Percentiles rank a stretch among this genome's conserved stretches.
phyloP scores from a whole-genome alignment of 2,113 vertebrate genomes.

The Xenopus laevis region DNA sequence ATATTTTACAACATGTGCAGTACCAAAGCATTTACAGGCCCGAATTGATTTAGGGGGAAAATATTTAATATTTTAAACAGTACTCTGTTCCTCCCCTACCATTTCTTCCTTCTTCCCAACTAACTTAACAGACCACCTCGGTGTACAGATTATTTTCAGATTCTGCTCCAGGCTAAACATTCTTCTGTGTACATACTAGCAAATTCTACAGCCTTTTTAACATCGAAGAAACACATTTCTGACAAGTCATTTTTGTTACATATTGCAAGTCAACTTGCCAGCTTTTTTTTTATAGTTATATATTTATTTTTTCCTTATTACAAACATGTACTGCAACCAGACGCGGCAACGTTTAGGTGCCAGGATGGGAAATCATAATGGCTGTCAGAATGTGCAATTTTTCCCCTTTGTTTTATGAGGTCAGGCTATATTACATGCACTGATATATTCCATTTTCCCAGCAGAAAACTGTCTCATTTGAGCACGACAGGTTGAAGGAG shows the following conservation, averaged over 20 bases:
- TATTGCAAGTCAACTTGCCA: conserved; percentile 59
- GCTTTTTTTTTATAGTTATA: conserved; percentile 53
- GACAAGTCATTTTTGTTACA: conserved; percentile 72
- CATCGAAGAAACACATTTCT: conserved; percentile 71
- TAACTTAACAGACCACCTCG: conserved; percentile 50
- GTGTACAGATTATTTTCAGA: conserved; percentile 47
- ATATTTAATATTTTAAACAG: neutral
- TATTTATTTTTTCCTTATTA: conserved; percentile 64
- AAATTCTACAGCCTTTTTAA: conserved; percentile 74
- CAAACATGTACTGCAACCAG: conserved; percentile 64
- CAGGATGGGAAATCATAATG: conserved; percentile 81
- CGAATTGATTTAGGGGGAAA: conserved; percentile 4
- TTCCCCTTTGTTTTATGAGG: conserved; percentile 83
- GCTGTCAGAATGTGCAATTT: conserved; percentile 81
- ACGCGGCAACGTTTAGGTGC: conserved; percentile 61
- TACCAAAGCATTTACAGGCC: conserved; percentile 16
- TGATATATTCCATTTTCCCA: conserved; percentile 84
- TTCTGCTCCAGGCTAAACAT: conserved; percentile 65
- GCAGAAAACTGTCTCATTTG: conserved; percentile 78
- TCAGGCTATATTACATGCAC: conserved; percentile 82
- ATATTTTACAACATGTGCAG: neutral
- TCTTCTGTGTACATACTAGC: conserved; percentile 59
- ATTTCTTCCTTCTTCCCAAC: conserved; percentile 28
- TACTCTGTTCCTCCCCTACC: neutral
- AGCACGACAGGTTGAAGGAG: conserved; percentile 75